Evolutionary conservation across 2,888 invertebrate genomes (phyloP).

Genomic region (Nephrotoma flavescens): DNA sequence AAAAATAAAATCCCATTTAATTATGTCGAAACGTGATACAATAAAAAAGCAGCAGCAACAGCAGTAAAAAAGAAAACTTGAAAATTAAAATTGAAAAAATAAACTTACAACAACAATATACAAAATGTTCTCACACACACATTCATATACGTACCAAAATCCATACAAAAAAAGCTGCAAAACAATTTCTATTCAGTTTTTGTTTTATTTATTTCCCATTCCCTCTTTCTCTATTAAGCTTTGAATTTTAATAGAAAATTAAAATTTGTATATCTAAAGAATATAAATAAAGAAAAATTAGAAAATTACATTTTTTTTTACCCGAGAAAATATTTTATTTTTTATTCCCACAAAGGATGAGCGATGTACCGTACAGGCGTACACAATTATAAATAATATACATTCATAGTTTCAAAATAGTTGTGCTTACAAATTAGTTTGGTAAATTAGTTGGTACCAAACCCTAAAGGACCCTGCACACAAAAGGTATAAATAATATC

Average conservation of each 20-base stretch:
- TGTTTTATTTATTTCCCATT: not conserved
- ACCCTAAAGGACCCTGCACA: no score
- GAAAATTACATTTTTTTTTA: not conserved
- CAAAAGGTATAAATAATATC: no score
- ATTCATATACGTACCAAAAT: not conserved
- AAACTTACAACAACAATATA: not conserved
- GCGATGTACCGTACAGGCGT: no score
- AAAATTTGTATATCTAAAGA: not conserved
- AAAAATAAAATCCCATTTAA: not conserved
- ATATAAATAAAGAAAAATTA: not conserved
- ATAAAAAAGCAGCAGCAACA: not conserved
- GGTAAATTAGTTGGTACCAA: no score
- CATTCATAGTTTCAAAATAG: no score
- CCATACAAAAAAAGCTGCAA: not conserved
- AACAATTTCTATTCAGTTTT: not conserved
- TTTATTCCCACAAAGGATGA: no score
- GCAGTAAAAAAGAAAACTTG: not conserved
- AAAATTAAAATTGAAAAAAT: not conserved
- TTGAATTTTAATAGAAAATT: not conserved
- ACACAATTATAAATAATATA: no score
- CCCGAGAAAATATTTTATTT: no score
- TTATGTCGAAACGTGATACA: not conserved
- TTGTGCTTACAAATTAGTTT: no score
- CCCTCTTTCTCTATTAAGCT: not conserved
- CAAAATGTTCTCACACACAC: not conserved